Base-by-base conservation (phyloP, 2,113 vertebrate species). In the Apteryx owenii region DNA sequence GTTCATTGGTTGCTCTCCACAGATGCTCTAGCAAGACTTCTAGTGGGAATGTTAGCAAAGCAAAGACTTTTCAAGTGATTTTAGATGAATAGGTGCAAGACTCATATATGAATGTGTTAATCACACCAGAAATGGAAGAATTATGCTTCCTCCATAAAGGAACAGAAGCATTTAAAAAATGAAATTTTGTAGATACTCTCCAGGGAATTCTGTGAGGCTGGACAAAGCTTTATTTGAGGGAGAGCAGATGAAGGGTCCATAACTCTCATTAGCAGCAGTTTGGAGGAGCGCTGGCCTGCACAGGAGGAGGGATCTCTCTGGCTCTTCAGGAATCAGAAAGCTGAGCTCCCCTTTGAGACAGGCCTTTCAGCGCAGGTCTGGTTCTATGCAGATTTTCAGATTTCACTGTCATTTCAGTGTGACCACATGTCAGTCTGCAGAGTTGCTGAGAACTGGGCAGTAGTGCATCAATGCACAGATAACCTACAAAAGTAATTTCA, bases 301-400 rank as follows among this genome's bases (percentile, higher is more conserved):
- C 1, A 1, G 8, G 9, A 48, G 58, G 33, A 53, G 22, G 31
- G 38, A 79, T 73, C 31, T 14, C 2, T 0, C 19, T 7, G 14
- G 83, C 16, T 80, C 48, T 77, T 76, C 46, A 17, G 12, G 46
- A 60, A 31, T 36, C 21, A 84, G 46, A 89, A 75, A 61, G 13
- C 3, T 0, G 21, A 89, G 31, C 28, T 10, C 58, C 17, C 13
- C 16, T 94, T 77, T 54, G 23, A 91, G 15, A 9, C 23, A 73
- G 77, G 40, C 5, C 7, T 81, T 64, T 51, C 68, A 65, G 44
- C 20, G 13, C 23, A 42, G 10, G 16, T 88, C 38, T 71, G 71
- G 58, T 53, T 96, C 85, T 33, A 16, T 5, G 10, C 3, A 10
- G 5, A 14, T 61, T 22, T 56, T 58, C 70, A 85, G 68, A 54